Percentiles rank a stretch among this genome's conserved stretches.
Conservation (phyloP, 2,797 vertebrate genomes). For the Eulemur coronatus region DNA sequence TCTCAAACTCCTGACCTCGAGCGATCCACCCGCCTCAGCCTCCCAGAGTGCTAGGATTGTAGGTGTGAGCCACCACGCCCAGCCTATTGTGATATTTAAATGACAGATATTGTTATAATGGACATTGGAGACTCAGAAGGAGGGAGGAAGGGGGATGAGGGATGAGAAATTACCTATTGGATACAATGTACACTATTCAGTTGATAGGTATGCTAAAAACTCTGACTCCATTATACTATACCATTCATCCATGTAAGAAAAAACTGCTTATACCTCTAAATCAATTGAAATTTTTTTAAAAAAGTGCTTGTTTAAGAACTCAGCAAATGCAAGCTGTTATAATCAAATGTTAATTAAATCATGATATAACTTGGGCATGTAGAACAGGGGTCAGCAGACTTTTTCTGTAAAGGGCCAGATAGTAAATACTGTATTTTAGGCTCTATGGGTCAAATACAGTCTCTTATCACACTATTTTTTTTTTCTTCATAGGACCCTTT, state of each 20-base stretch:
- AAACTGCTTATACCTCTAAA: background rate
- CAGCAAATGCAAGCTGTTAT: background rate
- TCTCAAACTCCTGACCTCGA: too few species aligned
- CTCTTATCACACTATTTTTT: background rate
- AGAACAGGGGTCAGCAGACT: background rate
- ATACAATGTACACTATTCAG: background rate
- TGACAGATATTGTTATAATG: background rate
- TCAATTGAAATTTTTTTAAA: background rate
- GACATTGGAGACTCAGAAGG: background rate
- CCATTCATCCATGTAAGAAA: background rate
- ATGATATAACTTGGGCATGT: background rate
- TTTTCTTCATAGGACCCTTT: background rate
- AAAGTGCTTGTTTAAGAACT: conserved; percentile 29
- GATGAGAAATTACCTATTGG: background rate
- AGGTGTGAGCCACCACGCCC: too few species aligned
- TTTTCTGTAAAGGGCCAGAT: background rate
- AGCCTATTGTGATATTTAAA: conserved; percentile 16
- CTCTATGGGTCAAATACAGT: background rate
- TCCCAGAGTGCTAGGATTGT: too few species aligned
- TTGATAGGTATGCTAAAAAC: background rate
- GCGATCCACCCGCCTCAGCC: too few species aligned
- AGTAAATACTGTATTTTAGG: conserved; percentile 14
- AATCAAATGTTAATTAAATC: conserved; percentile 18
- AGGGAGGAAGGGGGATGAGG: background rate
- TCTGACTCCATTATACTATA: background rate